Conservation (phyloP, 2,113 vertebrate species). For the Spea multiplicata region DNA sequence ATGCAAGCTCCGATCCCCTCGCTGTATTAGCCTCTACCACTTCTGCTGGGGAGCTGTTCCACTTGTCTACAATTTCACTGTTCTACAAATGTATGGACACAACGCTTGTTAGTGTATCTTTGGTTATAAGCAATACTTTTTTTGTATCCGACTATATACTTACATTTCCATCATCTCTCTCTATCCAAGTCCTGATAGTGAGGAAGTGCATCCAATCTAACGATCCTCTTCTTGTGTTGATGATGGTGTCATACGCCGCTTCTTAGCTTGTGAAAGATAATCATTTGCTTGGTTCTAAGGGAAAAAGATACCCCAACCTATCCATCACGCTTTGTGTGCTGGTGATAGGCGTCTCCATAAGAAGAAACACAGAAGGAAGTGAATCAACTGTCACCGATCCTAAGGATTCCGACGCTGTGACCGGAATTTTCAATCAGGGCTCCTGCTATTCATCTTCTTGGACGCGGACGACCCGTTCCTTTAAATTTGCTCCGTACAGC, state of each 20-base stretch:
- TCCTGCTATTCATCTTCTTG: constrained; percentile 58
- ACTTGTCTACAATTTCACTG: no score
- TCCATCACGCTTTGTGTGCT: constrained; percentile 76
- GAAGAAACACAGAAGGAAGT: constrained; percentile 68
- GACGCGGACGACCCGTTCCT: constrained; percentile 13
- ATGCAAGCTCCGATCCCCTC: no score
- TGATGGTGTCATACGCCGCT: constrained; percentile 57
- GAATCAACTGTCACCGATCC: constrained; percentile 64
- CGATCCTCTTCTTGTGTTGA: constrained; percentile 63
- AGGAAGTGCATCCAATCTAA: constrained; percentile 57
- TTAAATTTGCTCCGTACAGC: constrained; percentile 36
- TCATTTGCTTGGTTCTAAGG: constrained; percentile 61
- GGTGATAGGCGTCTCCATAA: constrained; percentile 68
- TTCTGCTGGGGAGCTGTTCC: no score
- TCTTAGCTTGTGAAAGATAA: constrained; percentile 58
- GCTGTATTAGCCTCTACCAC: no score
- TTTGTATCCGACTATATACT: constrained; percentile 42
- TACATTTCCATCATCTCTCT: constrained; percentile 57
- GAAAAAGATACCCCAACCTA: constrained; percentile 60
- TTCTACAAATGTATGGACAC: no score
- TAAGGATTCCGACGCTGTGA: constrained; percentile 67
- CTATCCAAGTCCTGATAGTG: constrained; percentile 56
- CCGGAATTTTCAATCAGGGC: constrained; percentile 73
- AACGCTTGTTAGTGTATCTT: no score
- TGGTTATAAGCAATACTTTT: not conserved